Percentiles rank a stretch among this genome's conserved stretches.
Evolutionary conservation across 2,888 invertebrate species (phyloP).

Genomic region (Callosobruchus maculatus): DNA sequence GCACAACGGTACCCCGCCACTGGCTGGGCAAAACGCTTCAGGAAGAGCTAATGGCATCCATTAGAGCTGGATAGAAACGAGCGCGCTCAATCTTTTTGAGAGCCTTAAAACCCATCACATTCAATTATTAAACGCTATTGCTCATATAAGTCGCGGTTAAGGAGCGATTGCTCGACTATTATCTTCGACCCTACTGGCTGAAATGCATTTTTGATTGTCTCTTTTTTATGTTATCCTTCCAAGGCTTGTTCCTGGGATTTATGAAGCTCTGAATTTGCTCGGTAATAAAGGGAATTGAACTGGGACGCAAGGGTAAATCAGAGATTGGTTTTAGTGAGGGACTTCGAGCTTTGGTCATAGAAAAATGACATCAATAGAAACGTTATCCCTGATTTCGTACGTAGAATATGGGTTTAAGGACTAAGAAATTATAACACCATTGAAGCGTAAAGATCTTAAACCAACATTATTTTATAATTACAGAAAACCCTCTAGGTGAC

Average conservation of each 20-base stretch:
- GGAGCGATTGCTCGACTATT: slow-evolving; percentile 44
- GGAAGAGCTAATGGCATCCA: slow-evolving; percentile 38
- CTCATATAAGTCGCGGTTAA: slow-evolving; percentile 50
- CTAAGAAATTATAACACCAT: too few relatives aligned
- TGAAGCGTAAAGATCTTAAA: too few relatives aligned
- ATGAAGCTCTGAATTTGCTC: slow-evolving; percentile 18
- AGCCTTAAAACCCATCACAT: slow-evolving; percentile 49
- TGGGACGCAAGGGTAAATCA: not conserved
- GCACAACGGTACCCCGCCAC: slow-evolving; percentile 6
- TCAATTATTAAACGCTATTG: slow-evolving; percentile 52
- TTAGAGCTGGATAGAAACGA: slow-evolving; percentile 30
- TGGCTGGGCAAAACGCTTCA: slow-evolving; percentile 10
- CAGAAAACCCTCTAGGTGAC: too few relatives aligned
- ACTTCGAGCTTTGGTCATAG: too few relatives aligned
- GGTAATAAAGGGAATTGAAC: slow-evolving; percentile 16
- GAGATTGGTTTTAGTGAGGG: too few relatives aligned
- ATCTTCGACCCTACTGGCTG: slow-evolving; percentile 29
- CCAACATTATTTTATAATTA: too few relatives aligned
- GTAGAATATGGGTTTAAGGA: too few relatives aligned
- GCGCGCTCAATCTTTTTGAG: slow-evolving; percentile 49
- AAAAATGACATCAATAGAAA: too few relatives aligned
- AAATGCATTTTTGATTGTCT: slow-evolving; percentile 46
- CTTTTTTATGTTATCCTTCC: slow-evolving; percentile 32
- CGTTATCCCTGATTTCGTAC: too few relatives aligned
- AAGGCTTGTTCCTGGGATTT: slow-evolving; percentile 36